Evolutionary conservation across 1,140 invertebrate species (phyloP), one percentile per base, ranked within the genome.

Genomic region (Rhyacophila brunnea): DNA sequence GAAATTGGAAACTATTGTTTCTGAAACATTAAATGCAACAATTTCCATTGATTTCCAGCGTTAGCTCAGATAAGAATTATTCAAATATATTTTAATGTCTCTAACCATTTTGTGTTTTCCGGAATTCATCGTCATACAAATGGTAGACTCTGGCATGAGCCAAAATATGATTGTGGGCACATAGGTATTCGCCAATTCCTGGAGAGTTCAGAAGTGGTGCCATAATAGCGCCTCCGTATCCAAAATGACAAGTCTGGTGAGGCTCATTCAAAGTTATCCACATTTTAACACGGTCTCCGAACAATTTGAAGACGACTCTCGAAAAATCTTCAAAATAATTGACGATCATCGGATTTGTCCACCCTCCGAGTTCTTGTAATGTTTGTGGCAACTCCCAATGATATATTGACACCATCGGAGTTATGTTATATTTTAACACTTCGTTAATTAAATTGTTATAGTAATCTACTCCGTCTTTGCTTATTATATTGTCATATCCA

Each of bases 401-500:
- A 46, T 62, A 67, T 20, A 68, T 53, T 28, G 67, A 66, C 0
- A 64, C 81, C 68, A 84, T 69, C 2, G 83, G 81, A 35, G 71
- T 61, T 23, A 85, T 83, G n/a, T 70, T 70, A 18, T 73, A 69
- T 9, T 55, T 65, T 0, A 79, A 34, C 1, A 85, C 62, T 55
- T 73, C 74, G 59, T 81, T 63, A 18, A 84, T 79, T 3, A 85
- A 64, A 43, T 77, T 72, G 53, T 79, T 77, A 67, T 85, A 85
- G 61, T 83, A 84, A 11, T 71, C 56, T 1, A 80, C 20, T n/a
- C 81, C 83, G 38, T 71, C 69, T 49, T 69, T 49, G 64, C 81
- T 83, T 0, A 82, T 67, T 32, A 68, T 56, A 47, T 71, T 67
- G 0, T 65, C 64, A 17, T 66, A 68, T 18, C 81, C 81, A 49